Percentiles rank a stretch among this genome's conserved stretches.
Conservation (phyloP, 2,113 vertebrate genomes). For the Amblyornis subalaris region DNA sequence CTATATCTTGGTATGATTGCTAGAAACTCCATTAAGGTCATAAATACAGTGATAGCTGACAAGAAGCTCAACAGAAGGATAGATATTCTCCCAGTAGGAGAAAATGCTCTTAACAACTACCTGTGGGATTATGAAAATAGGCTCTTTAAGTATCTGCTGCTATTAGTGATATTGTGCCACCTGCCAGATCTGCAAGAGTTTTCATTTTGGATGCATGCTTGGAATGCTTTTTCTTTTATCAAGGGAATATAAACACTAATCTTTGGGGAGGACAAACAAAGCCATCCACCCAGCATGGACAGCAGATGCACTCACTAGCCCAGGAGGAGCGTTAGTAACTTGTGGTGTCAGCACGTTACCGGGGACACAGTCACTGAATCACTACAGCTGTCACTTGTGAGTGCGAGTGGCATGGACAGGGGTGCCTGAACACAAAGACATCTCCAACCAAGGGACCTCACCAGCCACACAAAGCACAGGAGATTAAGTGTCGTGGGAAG, state of each 20-base stretch:
- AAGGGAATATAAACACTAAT: background rate
- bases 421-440: background rate
- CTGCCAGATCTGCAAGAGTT: background rate
- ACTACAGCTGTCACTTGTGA: background rate
- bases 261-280: slow-evolving; percentile 4
- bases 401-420: background rate
- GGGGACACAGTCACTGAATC: background rate
- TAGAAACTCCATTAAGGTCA: slow-evolving; percentile 51
- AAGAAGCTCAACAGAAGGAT: slow-evolving; percentile 43
- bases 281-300: background rate
- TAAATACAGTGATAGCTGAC: slow-evolving; percentile 46
- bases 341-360: background rate
- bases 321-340: background rate
- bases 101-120: slow-evolving; percentile 51
- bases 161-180: slow-evolving; percentile 29
- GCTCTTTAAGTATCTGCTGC: slow-evolving; percentile 44
- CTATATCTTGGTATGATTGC: background rate
- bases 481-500: background rate
- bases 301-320: background rate
- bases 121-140: slow-evolving; percentile 59
- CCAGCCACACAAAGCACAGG: background rate
- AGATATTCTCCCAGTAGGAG: slow-evolving; percentile 23
- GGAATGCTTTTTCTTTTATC: slow-evolving; percentile 9
- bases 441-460: background rate
- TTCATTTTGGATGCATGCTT: background rate